Percentiles rank a stretch among this genome's conserved stretches.
phyloP scores from a whole-genome alignment of 2,888 invertebrate species.

The Ophonus ardosiacus region DNA sequence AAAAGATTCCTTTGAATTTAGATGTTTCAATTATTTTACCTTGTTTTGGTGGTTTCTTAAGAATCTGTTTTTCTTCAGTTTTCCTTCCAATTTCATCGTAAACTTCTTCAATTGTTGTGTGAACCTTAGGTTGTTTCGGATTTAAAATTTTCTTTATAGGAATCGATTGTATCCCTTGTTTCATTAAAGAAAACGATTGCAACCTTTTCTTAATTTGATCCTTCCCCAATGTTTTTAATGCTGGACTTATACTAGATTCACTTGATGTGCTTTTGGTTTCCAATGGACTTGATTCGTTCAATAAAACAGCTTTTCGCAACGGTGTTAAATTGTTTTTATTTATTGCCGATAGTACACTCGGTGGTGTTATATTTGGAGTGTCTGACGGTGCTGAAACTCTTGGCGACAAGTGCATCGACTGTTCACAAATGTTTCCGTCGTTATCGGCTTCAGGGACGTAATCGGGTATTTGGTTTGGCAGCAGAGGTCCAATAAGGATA shows the following conservation, averaged over 20 bases:
- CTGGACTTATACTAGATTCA: constrained; percentile 25
- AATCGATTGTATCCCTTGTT: constrained; percentile 65
- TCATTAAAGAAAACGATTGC: constrained; percentile 71
- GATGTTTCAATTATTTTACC: constrained; percentile 58
- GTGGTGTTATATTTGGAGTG: constrained; percentile 3
- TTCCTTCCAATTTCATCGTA: constrained; percentile 67
- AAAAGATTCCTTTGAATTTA: background rate
- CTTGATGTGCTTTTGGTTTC: constrained; percentile 29
- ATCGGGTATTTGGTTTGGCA: constrained; percentile 1
- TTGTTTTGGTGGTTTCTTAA: constrained; percentile 67
- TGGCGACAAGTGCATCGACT: background rate
- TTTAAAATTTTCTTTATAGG: constrained; percentile 63
- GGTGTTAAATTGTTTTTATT: constrained; percentile 43
- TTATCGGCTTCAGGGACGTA: background rate
- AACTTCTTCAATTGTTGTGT: constrained; percentile 63
- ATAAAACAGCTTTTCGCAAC: background rate
- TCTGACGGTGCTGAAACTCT: background rate
- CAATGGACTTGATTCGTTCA: background rate
- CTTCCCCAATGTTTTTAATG: constrained; percentile 65
- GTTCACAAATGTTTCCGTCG: background rate
- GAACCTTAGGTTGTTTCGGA: constrained; percentile 62
- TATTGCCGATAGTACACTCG: constrained; percentile 37
- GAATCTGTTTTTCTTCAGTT: constrained; percentile 61
- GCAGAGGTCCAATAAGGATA: constrained; percentile 9
- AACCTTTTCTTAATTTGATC: constrained; percentile 72